phyloP scores from a whole-genome alignment of 2,888 invertebrate species.

The Schizaphis graminum region DNA sequence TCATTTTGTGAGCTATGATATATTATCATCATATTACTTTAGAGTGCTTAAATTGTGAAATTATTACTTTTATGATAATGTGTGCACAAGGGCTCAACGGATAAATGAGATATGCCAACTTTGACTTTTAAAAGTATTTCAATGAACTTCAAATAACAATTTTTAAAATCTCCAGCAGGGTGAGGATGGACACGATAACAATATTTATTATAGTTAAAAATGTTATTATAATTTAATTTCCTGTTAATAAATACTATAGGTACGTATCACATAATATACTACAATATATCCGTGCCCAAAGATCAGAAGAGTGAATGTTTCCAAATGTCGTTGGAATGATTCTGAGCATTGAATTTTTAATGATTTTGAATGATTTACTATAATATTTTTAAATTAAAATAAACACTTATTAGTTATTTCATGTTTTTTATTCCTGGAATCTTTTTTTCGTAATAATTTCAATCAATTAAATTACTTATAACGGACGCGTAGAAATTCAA shows the following conservation, averaged over 20 bases:
- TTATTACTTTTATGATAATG: background rate
- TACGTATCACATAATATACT: background rate
- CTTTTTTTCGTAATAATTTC: too few species aligned
- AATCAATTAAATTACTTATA: too few species aligned
- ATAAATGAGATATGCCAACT: background rate
- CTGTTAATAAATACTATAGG: background rate
- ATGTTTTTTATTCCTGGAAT: too few species aligned
- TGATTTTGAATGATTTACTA: background rate
- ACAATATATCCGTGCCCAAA: background rate
- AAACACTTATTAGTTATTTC: too few species aligned
- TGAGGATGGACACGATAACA: background rate
- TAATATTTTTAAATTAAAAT: too few species aligned
- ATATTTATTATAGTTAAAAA: slow-evolving; percentile 2
- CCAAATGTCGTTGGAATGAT: background rate
- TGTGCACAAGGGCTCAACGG: background rate
- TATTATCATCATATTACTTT: background rate
- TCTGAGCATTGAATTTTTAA: background rate
- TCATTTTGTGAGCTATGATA: background rate
- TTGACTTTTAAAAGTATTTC: background rate
- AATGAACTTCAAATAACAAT: background rate
- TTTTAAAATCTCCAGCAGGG: background rate
- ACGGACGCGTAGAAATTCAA: too few species aligned
- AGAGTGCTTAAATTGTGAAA: background rate
- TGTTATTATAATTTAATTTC: background rate
- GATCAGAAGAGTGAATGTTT: background rate